These are phyloP conservation scores for Rhadinocentrus ornatus DNA, from an alignment of 2,797 vertebrate species.

Conservation along the genomic window DNA sequence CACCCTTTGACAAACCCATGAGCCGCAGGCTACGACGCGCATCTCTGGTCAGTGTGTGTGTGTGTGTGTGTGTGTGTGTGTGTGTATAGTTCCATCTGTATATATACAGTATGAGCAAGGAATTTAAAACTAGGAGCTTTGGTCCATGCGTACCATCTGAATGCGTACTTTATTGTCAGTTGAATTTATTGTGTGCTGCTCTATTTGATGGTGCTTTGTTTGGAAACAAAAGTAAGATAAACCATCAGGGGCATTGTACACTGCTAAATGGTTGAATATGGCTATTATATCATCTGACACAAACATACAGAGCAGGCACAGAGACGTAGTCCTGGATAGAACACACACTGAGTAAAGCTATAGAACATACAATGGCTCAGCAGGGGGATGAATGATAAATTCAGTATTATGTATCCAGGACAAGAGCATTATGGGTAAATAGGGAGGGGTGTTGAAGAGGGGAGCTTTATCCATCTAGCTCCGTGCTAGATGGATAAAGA, in stretches of 20 bases:
- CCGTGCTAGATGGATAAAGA: constrained; percentile 7
- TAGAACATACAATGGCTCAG: constrained; percentile 63
- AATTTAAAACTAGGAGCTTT: constrained; percentile 19
- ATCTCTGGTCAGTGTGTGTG: constrained; percentile 80
- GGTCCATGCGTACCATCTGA: constrained; percentile 1
- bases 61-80: constrained; percentile 25
- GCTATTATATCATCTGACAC: constrained; percentile 38
- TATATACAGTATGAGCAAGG: constrained; percentile 10
- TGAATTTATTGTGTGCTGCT: constrained; percentile 24
- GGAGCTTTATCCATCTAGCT: too few relatives aligned
- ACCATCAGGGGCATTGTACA: constrained; percentile 33
- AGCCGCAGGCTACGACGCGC: constrained; percentile 84
- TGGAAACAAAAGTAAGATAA: constrained; percentile 38
- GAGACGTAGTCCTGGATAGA: constrained; percentile 22
- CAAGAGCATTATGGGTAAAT: constrained; percentile 66
- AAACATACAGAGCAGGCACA: constrained; percentile 16
- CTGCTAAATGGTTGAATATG: constrained; percentile 37
- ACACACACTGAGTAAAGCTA: constrained; percentile 33
- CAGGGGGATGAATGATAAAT: constrained; percentile 61
- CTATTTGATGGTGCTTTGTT: constrained; percentile 38
- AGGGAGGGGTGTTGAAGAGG: constrained; percentile 18
- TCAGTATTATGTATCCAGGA: constrained; percentile 70
- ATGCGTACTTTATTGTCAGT: constrained; percentile 3
- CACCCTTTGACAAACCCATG: constrained; percentile 86
- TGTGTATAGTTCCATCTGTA: constrained; percentile 31